A percentile compares a stretch with the other conserved stretches of the same genome.
Evolutionary conservation across 1,140 invertebrate species (phyloP).

Genomic region (Lepidurus couesii): DNA sequence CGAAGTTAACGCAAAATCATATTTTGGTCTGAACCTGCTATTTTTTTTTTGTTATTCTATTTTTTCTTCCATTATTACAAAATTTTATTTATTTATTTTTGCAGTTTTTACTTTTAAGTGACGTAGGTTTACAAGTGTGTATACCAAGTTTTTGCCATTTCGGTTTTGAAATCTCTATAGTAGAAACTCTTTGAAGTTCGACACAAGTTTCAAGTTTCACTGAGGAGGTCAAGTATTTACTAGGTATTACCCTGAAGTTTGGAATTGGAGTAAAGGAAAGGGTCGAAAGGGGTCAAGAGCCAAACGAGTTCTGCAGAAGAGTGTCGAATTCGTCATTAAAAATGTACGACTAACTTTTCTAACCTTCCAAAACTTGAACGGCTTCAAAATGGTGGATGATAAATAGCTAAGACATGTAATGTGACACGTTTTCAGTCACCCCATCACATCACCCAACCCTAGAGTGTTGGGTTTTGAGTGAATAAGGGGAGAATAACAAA

Average conservation of each 20-base stretch:
- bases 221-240: constrained; percentile 7
- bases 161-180: no score
- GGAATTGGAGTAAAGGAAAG: neutral
- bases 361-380: neutral
- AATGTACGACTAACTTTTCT: constrained; percentile 4
- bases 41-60: no score
- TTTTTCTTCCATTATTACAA: no score
- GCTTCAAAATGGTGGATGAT: neutral
- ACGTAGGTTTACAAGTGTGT: no score
- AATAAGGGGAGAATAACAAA: neutral
- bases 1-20: no score
- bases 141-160: no score
- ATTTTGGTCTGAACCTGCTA: no score
- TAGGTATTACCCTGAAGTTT: neutral
- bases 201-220: neutral
- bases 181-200: no score
- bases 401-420: constrained; percentile 6
- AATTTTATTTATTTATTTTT: no score
- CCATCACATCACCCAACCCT: neutral
- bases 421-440: neutral
- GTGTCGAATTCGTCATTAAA: constrained; percentile 13
- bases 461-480: neutral
- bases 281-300: neutral
- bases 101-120: no score
- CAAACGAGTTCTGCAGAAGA: neutral